Evolutionary conservation across 2,888 invertebrate species (phyloP).

Genomic region (Noctua pronuba): DNA sequence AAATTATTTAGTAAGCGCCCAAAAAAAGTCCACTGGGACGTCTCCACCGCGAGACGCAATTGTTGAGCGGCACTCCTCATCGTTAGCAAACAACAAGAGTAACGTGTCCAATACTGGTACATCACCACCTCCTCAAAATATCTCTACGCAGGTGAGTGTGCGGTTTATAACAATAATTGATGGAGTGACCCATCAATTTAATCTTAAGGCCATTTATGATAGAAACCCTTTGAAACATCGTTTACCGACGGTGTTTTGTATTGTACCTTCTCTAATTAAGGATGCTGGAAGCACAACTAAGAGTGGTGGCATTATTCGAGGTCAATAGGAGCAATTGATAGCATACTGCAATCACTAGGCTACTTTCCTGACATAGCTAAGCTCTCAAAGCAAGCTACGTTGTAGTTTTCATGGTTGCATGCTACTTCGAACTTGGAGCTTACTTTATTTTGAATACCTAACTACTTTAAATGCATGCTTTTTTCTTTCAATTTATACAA

Average conservation of each 20-base stretch:
- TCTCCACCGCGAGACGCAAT: constrained; percentile 81
- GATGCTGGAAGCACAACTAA: neutral
- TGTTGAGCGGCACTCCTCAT: constrained; percentile 69
- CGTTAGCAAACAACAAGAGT: constrained; percentile 72
- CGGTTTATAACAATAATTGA: neutral
- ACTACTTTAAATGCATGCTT: neutral
- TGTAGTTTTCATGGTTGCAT: neutral
- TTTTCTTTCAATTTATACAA: neutral
- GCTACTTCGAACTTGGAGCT: neutral
- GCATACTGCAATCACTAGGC: neutral
- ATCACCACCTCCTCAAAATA: constrained; percentile 96
- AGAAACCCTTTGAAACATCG: neutral
- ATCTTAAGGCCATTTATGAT: neutral
- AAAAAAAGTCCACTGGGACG: constrained; percentile 89
- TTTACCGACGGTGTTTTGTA: neutral
- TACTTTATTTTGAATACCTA: neutral
- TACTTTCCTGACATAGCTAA: neutral
- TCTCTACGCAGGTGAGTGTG: constrained; percentile 93
- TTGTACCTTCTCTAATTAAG: neutral
- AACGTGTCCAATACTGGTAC: constrained; percentile 93
- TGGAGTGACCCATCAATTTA: neutral
- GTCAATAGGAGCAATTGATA: neutral
- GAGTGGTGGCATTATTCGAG: neutral
- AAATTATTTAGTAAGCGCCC: constrained; percentile 66
- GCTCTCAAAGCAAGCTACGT: neutral